Evolutionary conservation across 92 coral and sea anemone species (phyloP), one percentile per base, ranked within the genome.

Genomic region (Pocillopora meandrina): DNA sequence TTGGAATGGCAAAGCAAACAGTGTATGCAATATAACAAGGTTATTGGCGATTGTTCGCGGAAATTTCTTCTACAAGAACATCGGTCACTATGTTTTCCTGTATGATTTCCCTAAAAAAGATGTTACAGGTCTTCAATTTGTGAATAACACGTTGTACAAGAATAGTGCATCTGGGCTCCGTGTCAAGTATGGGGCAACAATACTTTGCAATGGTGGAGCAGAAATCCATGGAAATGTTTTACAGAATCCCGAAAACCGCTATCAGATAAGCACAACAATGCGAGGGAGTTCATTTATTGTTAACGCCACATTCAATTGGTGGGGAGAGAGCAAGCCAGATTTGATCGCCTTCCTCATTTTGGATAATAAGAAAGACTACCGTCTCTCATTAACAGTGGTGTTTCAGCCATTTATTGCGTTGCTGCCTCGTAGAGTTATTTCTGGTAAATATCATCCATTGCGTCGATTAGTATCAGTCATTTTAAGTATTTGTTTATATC

Each of bases 241-340:
- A 15, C 66, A 77, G 47, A 90, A 90, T 77, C 93, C 88, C 0
- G 57, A 69, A 59, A 86, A 82, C 73, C 87, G 47, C 56, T 90
- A 64, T 55, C 90, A 90, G 71, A 56, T 90, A 12, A 78, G 81
- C 33, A 77, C 89, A 31, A 85, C 88, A 12, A 71, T 82, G 73
- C 80, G 65, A 76, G 75, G 93, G 58, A 14, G 9, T 56, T 14
- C 57, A 77, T 21, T 52, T 20, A 56, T 70, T 33, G 84, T 78
- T 20, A 57, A 90, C 77, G 93, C 90, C 64, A 76, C 67, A 12
- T 65, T 7, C 0, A 90, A 90, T 61, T 90, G 93, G 93, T 86
- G 93, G 93, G 90, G 88, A 74, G 72, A 17, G 61, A 73, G 79
- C 7, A 10, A 10, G 33, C 59, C 47, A 2, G 18, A 61, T 34